phyloP scores from a whole-genome alignment of 2,113 vertebrate genomes.

The Hippoglossus stenolepis region DNA sequence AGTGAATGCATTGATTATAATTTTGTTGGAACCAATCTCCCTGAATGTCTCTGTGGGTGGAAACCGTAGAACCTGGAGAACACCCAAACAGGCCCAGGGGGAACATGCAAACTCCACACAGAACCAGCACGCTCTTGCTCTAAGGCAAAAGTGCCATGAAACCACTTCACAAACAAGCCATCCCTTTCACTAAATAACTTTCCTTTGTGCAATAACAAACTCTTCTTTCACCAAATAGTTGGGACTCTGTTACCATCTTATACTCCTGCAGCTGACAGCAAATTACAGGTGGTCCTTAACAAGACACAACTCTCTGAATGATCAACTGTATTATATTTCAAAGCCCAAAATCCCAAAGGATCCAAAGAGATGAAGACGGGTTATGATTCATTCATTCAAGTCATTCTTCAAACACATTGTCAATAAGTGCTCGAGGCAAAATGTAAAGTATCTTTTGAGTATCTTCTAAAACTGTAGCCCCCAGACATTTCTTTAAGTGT shows the following conservation, averaged over 20 bases:
- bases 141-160: background rate
- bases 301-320: constrained; percentile 3
- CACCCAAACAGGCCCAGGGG: background rate
- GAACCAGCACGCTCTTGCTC: background rate
- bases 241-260: background rate
- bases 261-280: constrained; percentile 6
- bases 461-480: constrained; percentile 3
- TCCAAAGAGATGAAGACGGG: background rate
- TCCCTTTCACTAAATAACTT: background rate
- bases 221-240: background rate
- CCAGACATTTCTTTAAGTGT: constrained; percentile 5
- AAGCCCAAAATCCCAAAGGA: constrained; percentile 37
- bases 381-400: constrained; percentile 8
- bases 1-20: background rate
- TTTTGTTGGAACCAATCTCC: background rate
- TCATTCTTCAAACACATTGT: constrained; percentile 8
- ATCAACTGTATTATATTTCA: constrained; percentile 60
- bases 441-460: background rate
- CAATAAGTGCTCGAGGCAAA: background rate
- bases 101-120: background rate
- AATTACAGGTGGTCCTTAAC: constrained; percentile 22
- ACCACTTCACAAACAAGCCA: background rate
- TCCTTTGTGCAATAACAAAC: background rate
- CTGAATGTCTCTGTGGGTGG: background rate
- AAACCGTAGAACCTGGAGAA: background rate